Conservation (phyloP, 1,140 invertebrate species). For the Meloidogyne hapla region DNA sequence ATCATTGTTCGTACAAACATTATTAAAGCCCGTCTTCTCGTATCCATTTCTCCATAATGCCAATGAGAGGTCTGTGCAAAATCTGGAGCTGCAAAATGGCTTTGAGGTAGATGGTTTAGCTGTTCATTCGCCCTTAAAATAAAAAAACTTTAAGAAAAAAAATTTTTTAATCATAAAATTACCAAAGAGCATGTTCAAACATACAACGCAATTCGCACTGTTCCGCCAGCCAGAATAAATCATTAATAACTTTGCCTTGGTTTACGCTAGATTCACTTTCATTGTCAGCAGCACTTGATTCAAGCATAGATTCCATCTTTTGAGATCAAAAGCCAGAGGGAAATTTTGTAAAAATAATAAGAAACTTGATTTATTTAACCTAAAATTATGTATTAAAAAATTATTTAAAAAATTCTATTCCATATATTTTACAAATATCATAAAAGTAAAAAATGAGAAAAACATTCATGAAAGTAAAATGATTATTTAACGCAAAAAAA, state of each 20-base stretch:
- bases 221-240: conserved; percentile 43
- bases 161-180: neutral
- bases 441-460: too few species aligned
- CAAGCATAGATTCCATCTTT: neutral
- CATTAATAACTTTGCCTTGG: conserved; percentile 28
- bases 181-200: conserved; percentile 42
- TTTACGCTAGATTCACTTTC: conserved; percentile 15
- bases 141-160: conserved; percentile 19
- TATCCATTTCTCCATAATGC: neutral
- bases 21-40: conserved; percentile 4
- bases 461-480: too few species aligned
- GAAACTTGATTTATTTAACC: too few species aligned
- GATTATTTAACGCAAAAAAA: too few species aligned
- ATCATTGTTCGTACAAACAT: conserved; percentile 45
- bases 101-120: conserved; percentile 28
- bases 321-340: too few species aligned
- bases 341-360: too few species aligned
- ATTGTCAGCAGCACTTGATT: neutral
- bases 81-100: conserved; percentile 8
- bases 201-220: conserved; percentile 46
- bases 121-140: conserved; percentile 45
- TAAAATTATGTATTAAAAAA: too few species aligned
- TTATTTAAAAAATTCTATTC: too few species aligned
- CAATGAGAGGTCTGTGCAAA: neutral
- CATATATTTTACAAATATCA: too few species aligned